Evolutionary conservation across 2,888 invertebrate species (phyloP).

Genomic region (Acanthosepion lycidas): DNA sequence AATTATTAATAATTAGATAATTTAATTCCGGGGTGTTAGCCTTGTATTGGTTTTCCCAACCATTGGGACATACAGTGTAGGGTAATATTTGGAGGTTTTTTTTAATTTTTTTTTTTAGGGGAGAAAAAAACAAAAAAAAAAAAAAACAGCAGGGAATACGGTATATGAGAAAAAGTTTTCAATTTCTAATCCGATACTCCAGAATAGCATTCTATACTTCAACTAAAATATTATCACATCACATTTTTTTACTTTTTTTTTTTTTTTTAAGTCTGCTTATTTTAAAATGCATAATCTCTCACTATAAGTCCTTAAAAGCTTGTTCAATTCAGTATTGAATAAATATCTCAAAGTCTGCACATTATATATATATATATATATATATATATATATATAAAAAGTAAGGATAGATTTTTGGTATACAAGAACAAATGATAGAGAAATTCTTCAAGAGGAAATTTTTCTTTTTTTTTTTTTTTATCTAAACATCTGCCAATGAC

Average conservation of each 20-base stretch:
- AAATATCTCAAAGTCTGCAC: background rate
- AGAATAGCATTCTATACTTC: background rate
- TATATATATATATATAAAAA: background rate
- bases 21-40: too few species aligned
- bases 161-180: background rate
- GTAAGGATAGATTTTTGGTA: background rate
- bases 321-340: background rate
- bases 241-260: background rate
- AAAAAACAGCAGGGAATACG: too few species aligned
- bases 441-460: too few species aligned
- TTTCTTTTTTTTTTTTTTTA: too few species aligned
- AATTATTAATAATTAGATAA: too few species aligned
- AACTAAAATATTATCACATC: background rate
- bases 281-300: background rate
- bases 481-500: too few species aligned
- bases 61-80: too few species aligned
- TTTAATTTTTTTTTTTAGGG: too few species aligned
- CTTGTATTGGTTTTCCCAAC: too few species aligned
- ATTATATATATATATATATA: background rate
- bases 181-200: background rate
- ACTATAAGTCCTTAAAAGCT: background rate
- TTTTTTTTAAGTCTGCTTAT: background rate
- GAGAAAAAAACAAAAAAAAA: too few species aligned
- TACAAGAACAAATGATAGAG: background rate
- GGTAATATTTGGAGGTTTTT: too few species aligned